phyloP scores from a whole-genome alignment of 92 coral and sea anemone genomes.

The Epizoanthus illoricatus region DNA sequence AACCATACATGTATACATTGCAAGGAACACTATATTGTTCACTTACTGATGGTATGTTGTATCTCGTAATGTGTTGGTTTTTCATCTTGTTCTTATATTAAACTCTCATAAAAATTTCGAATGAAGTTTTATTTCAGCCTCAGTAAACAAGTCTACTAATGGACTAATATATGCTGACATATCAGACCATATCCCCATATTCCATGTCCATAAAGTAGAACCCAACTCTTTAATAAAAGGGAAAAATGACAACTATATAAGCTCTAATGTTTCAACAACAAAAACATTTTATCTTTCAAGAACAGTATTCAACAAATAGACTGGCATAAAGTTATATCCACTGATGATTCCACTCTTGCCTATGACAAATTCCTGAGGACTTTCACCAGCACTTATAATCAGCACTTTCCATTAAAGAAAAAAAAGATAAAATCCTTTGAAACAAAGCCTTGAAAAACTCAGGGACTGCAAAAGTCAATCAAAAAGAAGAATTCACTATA shows the following conservation, averaged over 20 bases:
- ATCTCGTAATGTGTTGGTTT: too few relatives aligned
- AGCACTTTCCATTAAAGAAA: slow-evolving; percentile 41
- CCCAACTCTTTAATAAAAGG: not conserved
- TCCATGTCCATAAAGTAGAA: slow-evolving; percentile 23
- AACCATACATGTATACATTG: too few relatives aligned
- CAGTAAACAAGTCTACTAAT: slow-evolving; percentile 14
- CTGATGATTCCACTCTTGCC: slow-evolving; percentile 14
- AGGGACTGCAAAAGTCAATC: slow-evolving; percentile 36
- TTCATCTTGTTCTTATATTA: too few relatives aligned
- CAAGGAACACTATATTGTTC: too few relatives aligned
- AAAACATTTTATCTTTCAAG: not conserved
- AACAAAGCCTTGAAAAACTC: slow-evolving; percentile 31
- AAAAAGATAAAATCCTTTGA: slow-evolving; percentile 3
- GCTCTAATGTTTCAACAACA: slow-evolving; percentile 10
- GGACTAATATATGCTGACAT: slow-evolving; percentile 38
- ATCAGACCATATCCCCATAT: slow-evolving; percentile 43
- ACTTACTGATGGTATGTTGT: too few relatives aligned
- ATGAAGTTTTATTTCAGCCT: too few relatives aligned
- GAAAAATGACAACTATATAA: slow-evolving; percentile 6
- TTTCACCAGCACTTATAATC: slow-evolving; percentile 16
- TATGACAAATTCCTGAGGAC: slow-evolving; percentile 16
- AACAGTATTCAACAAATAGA: slow-evolving; percentile 1
- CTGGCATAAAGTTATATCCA: slow-evolving; percentile 22
- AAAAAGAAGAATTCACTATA: slow-evolving; percentile 34
- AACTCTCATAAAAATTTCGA: too few relatives aligned